These are phyloP conservation scores for Apis cerana DNA, from an alignment of 1,140 invertebrate species.

Conservation along the genomic window DNA sequence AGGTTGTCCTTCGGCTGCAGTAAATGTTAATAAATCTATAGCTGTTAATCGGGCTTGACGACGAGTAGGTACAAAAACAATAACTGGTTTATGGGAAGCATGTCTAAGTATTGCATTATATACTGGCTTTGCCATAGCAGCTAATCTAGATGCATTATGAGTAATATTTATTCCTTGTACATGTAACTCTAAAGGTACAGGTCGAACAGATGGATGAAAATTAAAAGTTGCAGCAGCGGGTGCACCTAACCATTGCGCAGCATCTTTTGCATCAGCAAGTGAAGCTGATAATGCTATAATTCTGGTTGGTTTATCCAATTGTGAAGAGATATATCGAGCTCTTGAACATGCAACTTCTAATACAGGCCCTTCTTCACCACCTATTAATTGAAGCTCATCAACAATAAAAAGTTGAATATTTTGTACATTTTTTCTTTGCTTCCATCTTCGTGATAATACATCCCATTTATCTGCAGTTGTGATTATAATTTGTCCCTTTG, in stretches of 20 bases:
- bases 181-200: slow-evolving; percentile 96
- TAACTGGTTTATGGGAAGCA: slow-evolving; percentile 93
- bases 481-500: slow-evolving; percentile 97
- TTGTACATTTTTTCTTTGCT: slow-evolving; percentile 98
- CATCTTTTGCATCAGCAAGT: slow-evolving; percentile 96
- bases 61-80: slow-evolving; percentile 98
- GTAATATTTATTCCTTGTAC: slow-evolving; percentile 98
- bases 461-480: slow-evolving; percentile 99
- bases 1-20: slow-evolving; percentile 92
- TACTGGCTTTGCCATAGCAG: slow-evolving; percentile 98
- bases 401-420: slow-evolving; percentile 98
- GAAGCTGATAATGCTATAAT: slow-evolving; percentile 98
- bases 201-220: slow-evolving; percentile 98
- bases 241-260: slow-evolving; percentile 98
- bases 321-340: slow-evolving; percentile 98
- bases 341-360: slow-evolving; percentile 98
- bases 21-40: slow-evolving; percentile 96
- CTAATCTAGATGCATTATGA: slow-evolving; percentile 96
- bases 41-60: slow-evolving; percentile 97
- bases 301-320: slow-evolving; percentile 95
- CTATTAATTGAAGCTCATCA: slow-evolving; percentile 97
- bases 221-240: slow-evolving; percentile 97
- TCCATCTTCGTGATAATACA: slow-evolving; percentile 98
- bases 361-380: slow-evolving; percentile 94
- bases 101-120: slow-evolving; percentile 96